These are phyloP conservation scores for Pyralis farinalis DNA, from an alignment of 2,888 invertebrate genomes.

Conservation along the genomic window DNA sequence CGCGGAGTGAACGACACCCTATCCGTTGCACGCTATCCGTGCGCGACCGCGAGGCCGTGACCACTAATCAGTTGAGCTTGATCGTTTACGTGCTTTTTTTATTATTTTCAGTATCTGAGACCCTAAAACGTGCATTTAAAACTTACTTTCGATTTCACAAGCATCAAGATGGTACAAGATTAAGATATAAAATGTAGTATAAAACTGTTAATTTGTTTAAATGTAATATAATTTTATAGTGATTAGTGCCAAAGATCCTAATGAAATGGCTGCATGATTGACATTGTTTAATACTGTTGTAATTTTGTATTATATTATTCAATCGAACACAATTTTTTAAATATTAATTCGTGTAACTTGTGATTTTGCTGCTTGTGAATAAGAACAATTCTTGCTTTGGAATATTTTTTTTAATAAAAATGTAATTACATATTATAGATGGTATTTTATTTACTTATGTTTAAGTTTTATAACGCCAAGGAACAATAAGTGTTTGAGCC, in stretches of 20 bases:
- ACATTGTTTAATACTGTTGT: neutral
- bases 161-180: constrained; percentile 52
- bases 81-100: constrained; percentile 41
- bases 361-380: constrained; percentile 71
- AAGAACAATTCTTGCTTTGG: constrained; percentile 73
- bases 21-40: constrained; percentile 3
- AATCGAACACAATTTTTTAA: constrained; percentile 22
- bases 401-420: constrained; percentile 72
- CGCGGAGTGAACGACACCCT: neutral
- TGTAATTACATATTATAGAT: constrained; percentile 52
- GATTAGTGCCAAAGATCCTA: constrained; percentile 46
- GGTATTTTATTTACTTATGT: constrained; percentile 24
- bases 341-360: constrained; percentile 31
- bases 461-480: no score
- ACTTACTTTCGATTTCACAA: constrained; percentile 43
- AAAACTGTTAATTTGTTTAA: neutral
- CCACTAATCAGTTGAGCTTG: constrained; percentile 6
- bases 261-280: neutral
- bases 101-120: constrained; percentile 44
- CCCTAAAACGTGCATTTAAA: constrained; percentile 60
- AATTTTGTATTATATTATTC: neutral
- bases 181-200: constrained; percentile 5
- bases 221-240: constrained; percentile 23
- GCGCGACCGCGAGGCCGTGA: neutral
- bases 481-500: no score